Conservation (phyloP, 2,888 invertebrate genomes). For the Sipha maydis region DNA sequence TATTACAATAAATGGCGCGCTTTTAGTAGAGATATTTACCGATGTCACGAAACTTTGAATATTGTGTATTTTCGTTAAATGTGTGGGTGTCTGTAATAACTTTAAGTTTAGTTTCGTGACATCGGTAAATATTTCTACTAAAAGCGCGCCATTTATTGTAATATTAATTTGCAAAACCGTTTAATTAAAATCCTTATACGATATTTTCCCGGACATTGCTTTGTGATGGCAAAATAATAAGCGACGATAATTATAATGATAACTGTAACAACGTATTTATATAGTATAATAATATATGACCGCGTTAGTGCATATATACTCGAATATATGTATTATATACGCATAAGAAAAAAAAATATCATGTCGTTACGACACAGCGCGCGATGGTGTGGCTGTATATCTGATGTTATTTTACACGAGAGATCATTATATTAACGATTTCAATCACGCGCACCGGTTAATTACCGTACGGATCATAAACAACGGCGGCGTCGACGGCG, state of each 20-base stretch:
- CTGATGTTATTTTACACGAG: conserved; percentile 51
- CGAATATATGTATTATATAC: background rate
- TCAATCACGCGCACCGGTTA: conserved; percentile 57
- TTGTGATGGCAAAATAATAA: background rate
- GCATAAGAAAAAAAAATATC: conserved; percentile 5
- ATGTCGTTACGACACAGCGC: conserved; percentile 37
- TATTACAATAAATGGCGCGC: too few relatives aligned
- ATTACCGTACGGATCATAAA: conserved; percentile 57
- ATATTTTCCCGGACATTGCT: background rate
- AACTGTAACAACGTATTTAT: too few relatives aligned
- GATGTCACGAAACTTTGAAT: too few relatives aligned
- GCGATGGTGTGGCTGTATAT: conserved; percentile 8
- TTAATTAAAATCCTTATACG: background rate
- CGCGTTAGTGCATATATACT: background rate
- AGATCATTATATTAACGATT: conserved; percentile 54
- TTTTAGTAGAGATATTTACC: too few relatives aligned
- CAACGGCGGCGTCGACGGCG: conserved; percentile 24
- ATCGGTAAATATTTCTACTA: too few relatives aligned
- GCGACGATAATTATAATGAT: too few relatives aligned
- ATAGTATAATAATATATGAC: too few relatives aligned
- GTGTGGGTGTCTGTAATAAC: too few relatives aligned
- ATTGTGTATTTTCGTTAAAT: too few relatives aligned
- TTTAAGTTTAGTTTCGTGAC: too few relatives aligned
- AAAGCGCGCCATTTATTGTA: too few relatives aligned
- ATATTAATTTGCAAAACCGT: background rate